phyloP scores from a whole-genome alignment of 2,113 vertebrate genomes.

The Stigmatopora nigra region DNA sequence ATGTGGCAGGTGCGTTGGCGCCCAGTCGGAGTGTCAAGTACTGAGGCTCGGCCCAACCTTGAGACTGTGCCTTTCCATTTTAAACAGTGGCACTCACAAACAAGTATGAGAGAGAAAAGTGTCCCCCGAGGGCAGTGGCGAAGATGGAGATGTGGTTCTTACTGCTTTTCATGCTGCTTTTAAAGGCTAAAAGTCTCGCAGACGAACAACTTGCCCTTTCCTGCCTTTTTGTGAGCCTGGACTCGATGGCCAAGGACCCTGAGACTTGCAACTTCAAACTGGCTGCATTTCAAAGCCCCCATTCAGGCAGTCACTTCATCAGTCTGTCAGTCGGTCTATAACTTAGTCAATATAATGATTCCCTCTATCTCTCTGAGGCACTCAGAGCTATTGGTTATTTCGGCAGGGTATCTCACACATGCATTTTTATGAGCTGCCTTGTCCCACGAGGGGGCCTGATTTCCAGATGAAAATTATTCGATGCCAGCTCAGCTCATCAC shows the following conservation, averaged over 20 bases:
- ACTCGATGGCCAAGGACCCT: slow-evolving; percentile 51
- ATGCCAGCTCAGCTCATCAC: slow-evolving; percentile 41
- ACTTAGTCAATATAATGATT: slow-evolving; percentile 62
- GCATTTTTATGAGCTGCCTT: slow-evolving; percentile 56
- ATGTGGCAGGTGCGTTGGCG: slow-evolving; percentile 42
- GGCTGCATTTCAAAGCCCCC: slow-evolving; percentile 57
- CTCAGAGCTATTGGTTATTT: slow-evolving; percentile 56
- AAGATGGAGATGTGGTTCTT: slow-evolving; percentile 42
- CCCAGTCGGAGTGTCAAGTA: slow-evolving; percentile 37
- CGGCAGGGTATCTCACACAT: slow-evolving; percentile 57
- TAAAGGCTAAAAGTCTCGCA: slow-evolving; percentile 48
- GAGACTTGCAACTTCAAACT: slow-evolving; percentile 57
- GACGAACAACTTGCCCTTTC: slow-evolving; percentile 49
- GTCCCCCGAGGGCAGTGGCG: slow-evolving; percentile 42
- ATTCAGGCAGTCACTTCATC: slow-evolving; percentile 50
- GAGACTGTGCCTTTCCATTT: slow-evolving; percentile 34
- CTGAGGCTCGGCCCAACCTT: slow-evolving; percentile 29
- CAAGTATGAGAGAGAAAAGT: slow-evolving; percentile 23
- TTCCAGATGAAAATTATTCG: slow-evolving; percentile 50
- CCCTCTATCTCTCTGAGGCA: slow-evolving; percentile 42
- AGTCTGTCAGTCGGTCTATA: slow-evolving; percentile 53
- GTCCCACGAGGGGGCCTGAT: slow-evolving; percentile 42
- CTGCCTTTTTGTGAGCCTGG: slow-evolving; percentile 44
- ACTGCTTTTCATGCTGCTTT: slow-evolving; percentile 50
- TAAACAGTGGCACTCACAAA: slow-evolving; percentile 38